These are phyloP conservation scores for Calyptommatus sinebrachiatus DNA, from an alignment of 2,113 vertebrate species.

Conservation along the genomic window DNA sequence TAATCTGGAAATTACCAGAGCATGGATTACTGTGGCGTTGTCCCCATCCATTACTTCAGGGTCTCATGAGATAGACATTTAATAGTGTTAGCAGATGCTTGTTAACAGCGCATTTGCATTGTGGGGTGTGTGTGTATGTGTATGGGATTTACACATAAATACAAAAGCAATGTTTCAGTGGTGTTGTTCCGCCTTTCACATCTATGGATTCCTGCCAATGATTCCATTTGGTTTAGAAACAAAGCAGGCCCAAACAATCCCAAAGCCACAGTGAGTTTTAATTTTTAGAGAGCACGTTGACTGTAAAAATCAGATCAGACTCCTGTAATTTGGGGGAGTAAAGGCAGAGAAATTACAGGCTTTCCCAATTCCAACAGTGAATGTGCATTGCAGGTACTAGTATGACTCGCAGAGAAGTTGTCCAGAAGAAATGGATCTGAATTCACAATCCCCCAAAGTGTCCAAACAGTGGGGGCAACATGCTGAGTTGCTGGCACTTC, in stretches of 20 bases:
- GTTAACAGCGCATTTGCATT: slow-evolving; percentile 36
- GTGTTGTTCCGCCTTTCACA: slow-evolving; percentile 43
- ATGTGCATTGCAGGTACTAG: not conserved
- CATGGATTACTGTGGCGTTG: no score
- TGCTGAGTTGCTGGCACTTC: slow-evolving; percentile 13
- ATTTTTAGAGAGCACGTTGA: slow-evolving; percentile 32
- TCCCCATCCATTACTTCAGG: slow-evolving; percentile 3
- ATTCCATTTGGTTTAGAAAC: slow-evolving; percentile 29
- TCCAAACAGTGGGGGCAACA: not conserved
- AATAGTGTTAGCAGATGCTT: not conserved
- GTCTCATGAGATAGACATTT: slow-evolving; percentile 14
- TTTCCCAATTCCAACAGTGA: not conserved
- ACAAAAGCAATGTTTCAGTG: slow-evolving; percentile 49
- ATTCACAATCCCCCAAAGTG: not conserved
- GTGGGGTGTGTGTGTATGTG: not conserved
- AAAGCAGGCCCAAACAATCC: not conserved
- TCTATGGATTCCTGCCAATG: slow-evolving; percentile 52
- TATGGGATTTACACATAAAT: slow-evolving; percentile 28
- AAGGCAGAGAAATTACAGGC: slow-evolving; percentile 2
- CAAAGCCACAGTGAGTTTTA: slow-evolving; percentile 28
- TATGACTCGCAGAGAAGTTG: not conserved
- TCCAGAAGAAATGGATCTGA: not conserved
- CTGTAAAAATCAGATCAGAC: not conserved
- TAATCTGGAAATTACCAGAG: no score
- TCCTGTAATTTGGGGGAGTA: not conserved